Percentiles rank a stretch among this genome's conserved stretches.
Conservation (phyloP, 2,113 vertebrate species). For the Chiloscyllium plagiosum region DNA sequence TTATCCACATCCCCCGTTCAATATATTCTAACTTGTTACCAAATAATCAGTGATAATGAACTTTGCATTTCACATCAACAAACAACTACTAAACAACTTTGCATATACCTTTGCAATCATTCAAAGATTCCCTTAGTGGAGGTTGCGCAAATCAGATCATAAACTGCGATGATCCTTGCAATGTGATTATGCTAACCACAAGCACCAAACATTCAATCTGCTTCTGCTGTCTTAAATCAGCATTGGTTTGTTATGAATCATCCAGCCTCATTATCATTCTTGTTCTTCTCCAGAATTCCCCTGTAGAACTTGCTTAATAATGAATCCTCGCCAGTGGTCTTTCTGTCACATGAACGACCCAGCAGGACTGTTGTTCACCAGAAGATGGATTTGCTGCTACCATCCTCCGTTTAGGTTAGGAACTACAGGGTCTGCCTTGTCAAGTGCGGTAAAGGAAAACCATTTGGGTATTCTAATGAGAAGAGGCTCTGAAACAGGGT, state of each 20-base stretch:
- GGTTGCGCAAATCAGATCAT: background rate
- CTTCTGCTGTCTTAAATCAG: background rate
- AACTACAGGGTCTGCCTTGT: too few relatives aligned
- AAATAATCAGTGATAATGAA: background rate
- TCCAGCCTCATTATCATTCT: background rate
- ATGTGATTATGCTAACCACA: constrained; percentile 2
- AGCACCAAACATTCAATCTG: background rate
- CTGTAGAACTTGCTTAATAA: background rate
- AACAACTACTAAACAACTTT: background rate
- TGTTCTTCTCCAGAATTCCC: background rate
- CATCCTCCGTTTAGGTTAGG: too few relatives aligned
- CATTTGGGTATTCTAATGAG: too few relatives aligned
- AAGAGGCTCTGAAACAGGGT: too few relatives aligned
- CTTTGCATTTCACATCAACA: background rate
- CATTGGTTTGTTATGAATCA: background rate
- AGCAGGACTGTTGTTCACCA: too few relatives aligned
- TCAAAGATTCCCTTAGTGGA: background rate
- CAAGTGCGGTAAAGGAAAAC: too few relatives aligned
- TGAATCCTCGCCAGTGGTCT: too few relatives aligned
- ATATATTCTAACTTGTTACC: background rate
- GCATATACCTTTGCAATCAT: background rate
- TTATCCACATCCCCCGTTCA: background rate
- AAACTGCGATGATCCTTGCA: background rate
- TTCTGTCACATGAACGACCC: too few relatives aligned
- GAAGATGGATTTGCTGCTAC: too few relatives aligned